Evolutionary conservation across 1,140 invertebrate species (phyloP).

Genomic region (Drosophila navojoa): DNA sequence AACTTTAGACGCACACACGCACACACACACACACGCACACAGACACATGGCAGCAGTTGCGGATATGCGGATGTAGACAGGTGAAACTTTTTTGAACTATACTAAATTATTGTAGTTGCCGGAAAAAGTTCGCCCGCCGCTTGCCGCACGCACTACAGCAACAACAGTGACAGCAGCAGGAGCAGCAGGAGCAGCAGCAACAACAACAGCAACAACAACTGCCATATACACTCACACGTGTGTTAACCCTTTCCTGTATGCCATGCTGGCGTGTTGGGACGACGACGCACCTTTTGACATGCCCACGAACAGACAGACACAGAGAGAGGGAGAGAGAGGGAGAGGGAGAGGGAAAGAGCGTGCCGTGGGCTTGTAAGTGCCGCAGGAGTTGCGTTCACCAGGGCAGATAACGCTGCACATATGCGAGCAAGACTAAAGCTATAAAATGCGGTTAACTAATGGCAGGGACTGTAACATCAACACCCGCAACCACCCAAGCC

Average conservation of each 20-base stretch:
- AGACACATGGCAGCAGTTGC: constrained; percentile 34
- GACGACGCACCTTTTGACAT: constrained; percentile 65
- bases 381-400: neutral
- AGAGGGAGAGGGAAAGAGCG: neutral
- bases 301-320: constrained; percentile 12
- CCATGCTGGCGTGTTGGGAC: constrained; percentile 29
- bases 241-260: constrained; percentile 4
- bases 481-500: neutral
- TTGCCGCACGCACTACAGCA: constrained; percentile 7
- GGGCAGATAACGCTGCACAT: constrained; percentile 40
- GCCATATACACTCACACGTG: constrained; percentile 24
- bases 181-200: neutral
- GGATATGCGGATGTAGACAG: constrained; percentile 57
- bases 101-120: constrained; percentile 81
- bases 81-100: constrained; percentile 80
- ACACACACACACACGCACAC: constrained; percentile 22
- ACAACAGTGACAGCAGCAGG: too few species aligned
- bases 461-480: constrained; percentile 1
- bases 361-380: constrained; percentile 1
- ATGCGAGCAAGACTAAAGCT: constrained; percentile 24
- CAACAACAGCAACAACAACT: constrained; percentile 7
- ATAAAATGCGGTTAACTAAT: constrained; percentile 70
- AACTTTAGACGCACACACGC: constrained; percentile 68
- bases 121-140: constrained; percentile 56
- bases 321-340: neutral